Base-by-base conservation (phyloP, 1,140 invertebrate genomes). In the Drosophila albomicans region DNA sequence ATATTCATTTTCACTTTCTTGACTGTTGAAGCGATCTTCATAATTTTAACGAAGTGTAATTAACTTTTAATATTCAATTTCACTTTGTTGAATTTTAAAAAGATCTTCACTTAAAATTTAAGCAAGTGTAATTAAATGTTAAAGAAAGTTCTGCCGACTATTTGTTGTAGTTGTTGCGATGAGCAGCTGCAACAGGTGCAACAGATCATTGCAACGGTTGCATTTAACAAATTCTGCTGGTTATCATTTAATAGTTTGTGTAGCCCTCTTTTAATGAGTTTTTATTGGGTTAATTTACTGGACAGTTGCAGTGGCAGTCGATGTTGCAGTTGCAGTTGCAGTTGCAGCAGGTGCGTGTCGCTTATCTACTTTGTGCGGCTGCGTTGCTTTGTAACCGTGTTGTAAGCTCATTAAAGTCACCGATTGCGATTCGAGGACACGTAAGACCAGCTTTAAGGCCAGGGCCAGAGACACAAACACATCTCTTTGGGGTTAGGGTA, bases 381-480 rank as follows among this genome's bases (percentile, higher is more conserved):
- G 46, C 30, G 38, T 51, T 28, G 25, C 11, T 68, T 58, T 28
- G 51, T 70, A 13, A 41, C 81, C 77, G 67, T 78, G 75, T 82
- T 79, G 66, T 61, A 68, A 61, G 74, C 67, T 70, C 85, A 86
- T 86, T 87, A 87, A 86, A 86, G 67, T 73, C 68, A 65, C 28
- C 62, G 66, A 61, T 58, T 58, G 59, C 64, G 30, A 66, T 65
- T 77, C 52, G 65, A 78, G 81, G 78, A 74, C 81, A 84, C 81
- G 69, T 81, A 75, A 74, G 62, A 70, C 54, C 43, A 69, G 52
- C 74, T 81, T 85, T 81, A 79, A 67, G 78, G 61, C 64, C 78
- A 67, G 46, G 75, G 75, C 3, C 67, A 59, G 13, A 5, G 15
- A 45, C 41, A 32, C 32, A 32, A 32, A 32, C 5, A 32, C 32